Base-by-base conservation (phyloP, 2,113 vertebrate genomes). In the Amphiprion percula region DNA sequence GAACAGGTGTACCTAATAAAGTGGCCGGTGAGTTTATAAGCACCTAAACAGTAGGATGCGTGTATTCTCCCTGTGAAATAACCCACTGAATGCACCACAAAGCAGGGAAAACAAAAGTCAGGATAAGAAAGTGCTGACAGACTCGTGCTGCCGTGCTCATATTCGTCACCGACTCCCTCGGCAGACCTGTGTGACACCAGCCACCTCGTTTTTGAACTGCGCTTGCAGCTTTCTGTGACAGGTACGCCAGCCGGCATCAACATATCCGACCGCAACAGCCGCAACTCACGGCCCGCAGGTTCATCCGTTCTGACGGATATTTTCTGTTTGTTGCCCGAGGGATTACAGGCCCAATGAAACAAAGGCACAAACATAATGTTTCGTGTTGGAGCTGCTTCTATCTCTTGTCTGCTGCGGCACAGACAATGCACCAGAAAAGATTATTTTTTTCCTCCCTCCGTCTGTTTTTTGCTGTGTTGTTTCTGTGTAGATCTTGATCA, bases 281-380 rank as follows among this genome's bases (percentile, higher is more conserved):
- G 60, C 85, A 39, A 10, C 73, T 89, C 88, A 80, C 56, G 30
- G 80, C 86, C 87, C 55, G 15, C 80, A 88, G 86, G 64, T 80
- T 91, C 83, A 94, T 91, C 62, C 83, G 77, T 75, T 79, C 85
- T 93, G 93, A 94, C 79, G 82, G 79, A 81, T 77, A 65, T 84
- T 93, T 87, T 92, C 92, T 94, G 93, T 87, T 93, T 82, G 87
- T 93, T 92, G 92, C 92, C 92, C 23, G 71, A 74, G 90, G 92
- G 88, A 91, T 89, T 83, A 87, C 39, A 8, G 77, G 52, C 60
- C 81, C 52, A 21, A 68, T 52, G 56, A 85, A 82, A 91, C 92
- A 89, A 88, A 91, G 87, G 85, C 86, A 93, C 86, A 82, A 91
- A 87, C 93, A 92, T 90, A 87, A 92, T 91, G 89, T 88, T 92